These are phyloP conservation scores for Mythimna ferrago DNA, from an alignment of 2,888 invertebrate species.

Conservation along the genomic window DNA sequence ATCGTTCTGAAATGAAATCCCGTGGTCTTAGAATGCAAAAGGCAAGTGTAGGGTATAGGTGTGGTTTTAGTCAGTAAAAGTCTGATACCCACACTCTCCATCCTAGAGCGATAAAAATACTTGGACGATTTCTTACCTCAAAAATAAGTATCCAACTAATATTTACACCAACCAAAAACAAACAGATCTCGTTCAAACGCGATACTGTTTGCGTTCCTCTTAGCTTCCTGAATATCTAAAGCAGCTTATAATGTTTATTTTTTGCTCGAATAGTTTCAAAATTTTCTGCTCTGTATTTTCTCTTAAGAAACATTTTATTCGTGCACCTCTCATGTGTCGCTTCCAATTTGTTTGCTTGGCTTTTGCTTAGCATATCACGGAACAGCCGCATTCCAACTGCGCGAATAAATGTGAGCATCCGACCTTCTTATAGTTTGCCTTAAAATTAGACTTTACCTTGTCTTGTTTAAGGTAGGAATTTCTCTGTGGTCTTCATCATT, in stretches of 20 bases:
- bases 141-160: neutral
- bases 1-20: no score
- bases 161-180: conserved; percentile 11
- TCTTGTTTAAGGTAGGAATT: conserved; percentile 51
- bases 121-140: no score
- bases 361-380: conserved; percentile 88
- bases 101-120: no score
- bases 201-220: conserved; percentile 34
- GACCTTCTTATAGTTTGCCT: conserved; percentile 69
- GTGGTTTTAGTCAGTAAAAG: no score
- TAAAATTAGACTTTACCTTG: conserved; percentile 36
- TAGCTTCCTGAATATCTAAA: conserved; percentile 29
- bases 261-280: conserved; percentile 58
- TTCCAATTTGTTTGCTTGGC: conserved; percentile 87
- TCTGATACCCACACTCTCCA: no score
- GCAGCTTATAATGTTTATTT: conserved; percentile 45
- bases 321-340: conserved; percentile 74
- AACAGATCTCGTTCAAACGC: conserved; percentile 11
- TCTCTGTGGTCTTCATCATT: neutral
- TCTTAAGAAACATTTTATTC: conserved; percentile 73
- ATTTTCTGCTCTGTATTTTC: conserved; percentile 64
- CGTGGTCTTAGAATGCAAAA: no score
- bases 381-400: conserved; percentile 83
- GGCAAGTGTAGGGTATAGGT: no score
- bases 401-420: conserved; percentile 83